phyloP scores from a whole-genome alignment of 2,888 invertebrate species.

The Aphodius granarius region DNA sequence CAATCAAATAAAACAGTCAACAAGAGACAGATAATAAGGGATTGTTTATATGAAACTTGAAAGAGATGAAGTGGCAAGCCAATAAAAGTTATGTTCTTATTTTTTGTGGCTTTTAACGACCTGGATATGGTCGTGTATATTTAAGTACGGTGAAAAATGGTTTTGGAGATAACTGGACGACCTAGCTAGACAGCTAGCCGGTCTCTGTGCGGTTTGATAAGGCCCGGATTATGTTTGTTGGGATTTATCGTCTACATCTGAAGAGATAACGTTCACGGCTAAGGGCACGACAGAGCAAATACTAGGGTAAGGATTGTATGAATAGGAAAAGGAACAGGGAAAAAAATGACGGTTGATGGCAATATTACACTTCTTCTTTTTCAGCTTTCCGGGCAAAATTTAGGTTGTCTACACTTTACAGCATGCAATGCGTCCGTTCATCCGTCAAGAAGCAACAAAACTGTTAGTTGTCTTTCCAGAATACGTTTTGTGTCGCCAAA shows the following conservation, averaged over 20 bases:
- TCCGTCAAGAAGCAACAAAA: too few species aligned
- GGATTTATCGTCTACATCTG: constrained; percentile 28
- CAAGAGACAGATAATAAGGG: background rate
- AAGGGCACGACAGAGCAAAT: constrained; percentile 27
- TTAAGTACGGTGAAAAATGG: background rate
- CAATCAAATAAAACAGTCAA: background rate
- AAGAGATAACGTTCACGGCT: constrained; percentile 20
- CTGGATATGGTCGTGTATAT: background rate
- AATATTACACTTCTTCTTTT: background rate
- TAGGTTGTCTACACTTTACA: too few species aligned
- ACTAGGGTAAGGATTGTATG: constrained; percentile 16
- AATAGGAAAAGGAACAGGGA: background rate
- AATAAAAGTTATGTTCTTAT: background rate
- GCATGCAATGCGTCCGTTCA: too few species aligned
- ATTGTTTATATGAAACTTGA: background rate
- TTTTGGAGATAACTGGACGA: background rate
- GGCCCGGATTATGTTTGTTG: background rate
- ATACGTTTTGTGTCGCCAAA: too few species aligned
- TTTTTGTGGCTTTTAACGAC: background rate
- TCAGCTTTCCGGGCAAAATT: too few species aligned
- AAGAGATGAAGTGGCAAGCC: background rate
- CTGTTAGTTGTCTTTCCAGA: too few species aligned
- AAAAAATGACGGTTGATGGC: background rate
- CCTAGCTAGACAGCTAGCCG: background rate
- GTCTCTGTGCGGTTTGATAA: background rate